These are phyloP conservation scores for Nettapus auritus DNA, from an alignment of 2,113 vertebrate species.

Conservation along the genomic window DNA sequence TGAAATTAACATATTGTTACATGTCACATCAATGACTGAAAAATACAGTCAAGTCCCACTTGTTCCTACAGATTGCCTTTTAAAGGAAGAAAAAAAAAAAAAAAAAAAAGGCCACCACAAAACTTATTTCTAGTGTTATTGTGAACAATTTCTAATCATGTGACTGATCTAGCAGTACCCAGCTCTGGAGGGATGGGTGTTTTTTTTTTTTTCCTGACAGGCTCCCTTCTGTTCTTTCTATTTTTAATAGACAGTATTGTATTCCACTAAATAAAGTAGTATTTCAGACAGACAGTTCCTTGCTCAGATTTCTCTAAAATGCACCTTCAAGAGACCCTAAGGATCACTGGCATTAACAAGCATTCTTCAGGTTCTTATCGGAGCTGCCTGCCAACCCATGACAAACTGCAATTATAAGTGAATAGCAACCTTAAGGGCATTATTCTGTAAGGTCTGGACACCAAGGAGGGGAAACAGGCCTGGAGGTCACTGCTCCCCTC, in stretches of 20 bases:
- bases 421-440: background rate
- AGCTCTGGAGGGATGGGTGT: background rate
- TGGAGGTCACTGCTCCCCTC: background rate
- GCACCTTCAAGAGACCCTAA: background rate
- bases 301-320: background rate
- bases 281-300: background rate
- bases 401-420: background rate
- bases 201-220: fast-evolving
- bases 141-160: background rate
- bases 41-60: background rate
- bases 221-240: background rate
- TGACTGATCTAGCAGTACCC: background rate
- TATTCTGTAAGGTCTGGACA: background rate
- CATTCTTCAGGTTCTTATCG: background rate
- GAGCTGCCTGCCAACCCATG: background rate
- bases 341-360: background rate
- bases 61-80: background rate
- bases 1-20: background rate
- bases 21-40: background rate
- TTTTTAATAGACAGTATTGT: background rate
- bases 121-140: background rate
- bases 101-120: background rate
- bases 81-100: background rate
- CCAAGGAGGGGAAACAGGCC: background rate
- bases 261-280: background rate